Conservation (phyloP, 1,140 invertebrate species). For the Pseudoatta argentina region DNA sequence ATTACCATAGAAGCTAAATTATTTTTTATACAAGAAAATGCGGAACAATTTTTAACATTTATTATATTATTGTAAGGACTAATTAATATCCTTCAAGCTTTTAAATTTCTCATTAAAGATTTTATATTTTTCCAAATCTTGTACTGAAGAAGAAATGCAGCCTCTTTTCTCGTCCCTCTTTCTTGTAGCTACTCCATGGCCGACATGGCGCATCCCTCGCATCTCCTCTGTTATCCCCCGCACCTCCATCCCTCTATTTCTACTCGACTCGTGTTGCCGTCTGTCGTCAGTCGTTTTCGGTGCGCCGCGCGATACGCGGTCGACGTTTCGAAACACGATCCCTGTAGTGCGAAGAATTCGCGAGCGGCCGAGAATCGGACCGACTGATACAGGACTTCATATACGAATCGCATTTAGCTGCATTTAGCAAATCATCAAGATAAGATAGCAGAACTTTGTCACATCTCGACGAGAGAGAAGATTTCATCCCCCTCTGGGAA, state of each 20-base stretch:
- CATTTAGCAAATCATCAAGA: not conserved
- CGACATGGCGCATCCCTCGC: slow-evolving; percentile 28
- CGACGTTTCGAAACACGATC: slow-evolving; percentile 9
- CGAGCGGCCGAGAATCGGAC: not conserved
- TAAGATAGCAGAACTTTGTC: not conserved
- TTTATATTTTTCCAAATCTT: not conserved
- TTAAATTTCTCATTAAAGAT: not conserved
- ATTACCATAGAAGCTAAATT: not conserved
- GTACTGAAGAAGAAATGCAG: not conserved
- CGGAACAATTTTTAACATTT: not conserved
- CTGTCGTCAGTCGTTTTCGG: slow-evolving; percentile 76
- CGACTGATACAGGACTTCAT: not conserved
- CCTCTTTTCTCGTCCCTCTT: not conserved
- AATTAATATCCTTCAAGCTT: not conserved
- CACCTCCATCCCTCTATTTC: slow-evolving; percentile 65
- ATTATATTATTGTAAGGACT: not conserved
- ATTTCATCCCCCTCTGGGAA: not conserved
- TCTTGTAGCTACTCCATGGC: not conserved
- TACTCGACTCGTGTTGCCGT: slow-evolving; percentile 55
- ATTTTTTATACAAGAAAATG: not conserved
- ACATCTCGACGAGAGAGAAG: not conserved
- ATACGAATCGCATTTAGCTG: not conserved
- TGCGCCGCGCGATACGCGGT: slow-evolving; percentile 61
- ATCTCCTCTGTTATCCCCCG: slow-evolving; percentile 8
- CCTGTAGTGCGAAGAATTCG: not conserved